phyloP scores from a whole-genome alignment of 2,888 invertebrate species.

The Noctua pronuba region DNA sequence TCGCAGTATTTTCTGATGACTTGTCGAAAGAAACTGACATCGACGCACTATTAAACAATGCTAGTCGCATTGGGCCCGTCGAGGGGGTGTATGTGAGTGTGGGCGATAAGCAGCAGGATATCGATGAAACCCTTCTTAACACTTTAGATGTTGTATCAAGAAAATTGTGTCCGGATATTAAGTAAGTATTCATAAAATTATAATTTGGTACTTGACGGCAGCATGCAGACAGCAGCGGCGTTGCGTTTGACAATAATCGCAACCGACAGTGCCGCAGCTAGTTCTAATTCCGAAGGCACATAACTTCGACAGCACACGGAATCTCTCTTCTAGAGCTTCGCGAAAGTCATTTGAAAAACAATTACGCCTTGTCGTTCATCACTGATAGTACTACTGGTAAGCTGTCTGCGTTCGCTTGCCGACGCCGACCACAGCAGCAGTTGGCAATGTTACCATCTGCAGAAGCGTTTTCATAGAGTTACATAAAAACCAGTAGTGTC shows the following conservation, averaged over 20 bases:
- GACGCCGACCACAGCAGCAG: not conserved
- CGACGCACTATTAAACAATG: slow-evolving; percentile 24
- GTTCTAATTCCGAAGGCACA: not conserved
- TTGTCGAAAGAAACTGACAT: slow-evolving; percentile 27
- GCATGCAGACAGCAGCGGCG: not conserved
- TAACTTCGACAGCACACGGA: not conserved
- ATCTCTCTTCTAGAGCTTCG: not conserved
- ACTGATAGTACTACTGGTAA: not conserved
- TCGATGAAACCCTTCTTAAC: slow-evolving; percentile 18
- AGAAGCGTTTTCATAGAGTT: not conserved
- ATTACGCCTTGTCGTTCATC: not conserved
- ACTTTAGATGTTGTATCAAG: slow-evolving; percentile 42
- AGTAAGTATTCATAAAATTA: slow-evolving; percentile 29
- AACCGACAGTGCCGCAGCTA: not conserved
- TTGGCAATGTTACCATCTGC: not conserved
- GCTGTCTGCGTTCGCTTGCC: not conserved
- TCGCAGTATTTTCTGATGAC: slow-evolving; percentile 25
- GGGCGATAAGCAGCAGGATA: slow-evolving; percentile 17
- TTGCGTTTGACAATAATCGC: not conserved
- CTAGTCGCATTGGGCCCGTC: slow-evolving; percentile 24
- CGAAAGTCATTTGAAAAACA: not conserved
- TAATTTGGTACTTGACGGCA: not conserved
- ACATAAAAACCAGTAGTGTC: not conserved
- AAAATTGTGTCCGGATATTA: slow-evolving; percentile 40
- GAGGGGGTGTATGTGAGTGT: slow-evolving; percentile 52